phyloP scores from a whole-genome alignment of 1,140 invertebrate species.

The Mercenaria mercenaria region DNA sequence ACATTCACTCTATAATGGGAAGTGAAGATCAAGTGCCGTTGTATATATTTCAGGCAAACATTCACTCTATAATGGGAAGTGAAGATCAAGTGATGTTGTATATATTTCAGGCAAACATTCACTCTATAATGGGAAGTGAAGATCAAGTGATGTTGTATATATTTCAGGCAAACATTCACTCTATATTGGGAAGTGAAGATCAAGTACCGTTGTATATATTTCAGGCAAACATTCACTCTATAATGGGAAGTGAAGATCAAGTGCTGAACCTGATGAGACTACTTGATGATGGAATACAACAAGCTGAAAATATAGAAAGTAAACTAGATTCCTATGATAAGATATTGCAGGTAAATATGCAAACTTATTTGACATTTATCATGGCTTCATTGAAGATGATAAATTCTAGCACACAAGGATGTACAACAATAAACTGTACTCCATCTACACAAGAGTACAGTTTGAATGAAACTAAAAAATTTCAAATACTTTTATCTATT shows the following conservation, averaged over 20 bases:
- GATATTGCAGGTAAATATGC: slow-evolving; percentile 81
- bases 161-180: slow-evolving; percentile 93
- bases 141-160: slow-evolving; percentile 87
- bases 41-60: no score
- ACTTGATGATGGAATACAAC: slow-evolving; percentile 89
- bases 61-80: no score
- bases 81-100: no score
- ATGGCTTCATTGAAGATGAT: no score
- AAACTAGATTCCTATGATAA: slow-evolving; percentile 86
- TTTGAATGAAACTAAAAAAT: no score
- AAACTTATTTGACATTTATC: no score
- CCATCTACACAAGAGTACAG: no score
- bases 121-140: slow-evolving; percentile 94
- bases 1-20: no score
- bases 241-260: slow-evolving; percentile 93
- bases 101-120: slow-evolving; percentile 91
- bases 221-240: slow-evolving; percentile 94
- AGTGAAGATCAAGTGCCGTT: no score
- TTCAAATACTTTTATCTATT: no score
- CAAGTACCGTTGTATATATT: slow-evolving; percentile 86
- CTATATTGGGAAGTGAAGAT: slow-evolving; percentile 93
- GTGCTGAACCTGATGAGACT: slow-evolving; percentile 94
- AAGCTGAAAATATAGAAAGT: slow-evolving; percentile 84
- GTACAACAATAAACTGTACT: no score
- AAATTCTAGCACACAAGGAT: no score